Percentiles rank a stretch among this genome's conserved stretches.
Evolutionary conservation across 92 coral and sea anemone species (phyloP).

Genomic region (Epizoanthus rinbou): DNA sequence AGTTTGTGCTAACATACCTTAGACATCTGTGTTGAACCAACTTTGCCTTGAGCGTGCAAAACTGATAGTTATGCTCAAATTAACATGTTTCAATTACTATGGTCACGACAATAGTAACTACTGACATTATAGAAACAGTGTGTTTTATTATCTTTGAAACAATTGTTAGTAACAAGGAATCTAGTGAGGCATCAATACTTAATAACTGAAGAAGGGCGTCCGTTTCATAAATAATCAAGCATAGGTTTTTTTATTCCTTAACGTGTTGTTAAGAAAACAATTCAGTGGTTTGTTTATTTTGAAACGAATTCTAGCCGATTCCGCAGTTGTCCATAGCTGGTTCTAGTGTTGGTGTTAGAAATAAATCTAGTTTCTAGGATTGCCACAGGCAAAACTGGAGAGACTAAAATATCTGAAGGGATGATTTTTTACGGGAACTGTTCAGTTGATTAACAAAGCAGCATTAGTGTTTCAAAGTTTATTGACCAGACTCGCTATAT

Average conservation of each 20-base stretch:
- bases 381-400: neutral
- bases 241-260: constrained; percentile 15
- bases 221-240: neutral
- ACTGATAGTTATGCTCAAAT: neutral
- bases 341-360: neutral
- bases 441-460: constrained; percentile 11
- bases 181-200: constrained; percentile 22
- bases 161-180: constrained; percentile 24
- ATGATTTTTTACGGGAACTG: neutral
- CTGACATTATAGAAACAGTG: neutral
- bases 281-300: constrained; percentile 17
- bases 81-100: neutral
- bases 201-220: neutral
- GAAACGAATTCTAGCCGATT: neutral
- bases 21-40: neutral
- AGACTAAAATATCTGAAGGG: neutral
- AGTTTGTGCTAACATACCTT: neutral
- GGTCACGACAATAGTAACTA: constrained; percentile 19
- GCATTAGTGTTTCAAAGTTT: neutral
- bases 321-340: neutral
- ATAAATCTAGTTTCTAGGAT: neutral
- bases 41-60: neutral
- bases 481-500: neutral
- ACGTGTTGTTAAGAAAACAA: neutral
- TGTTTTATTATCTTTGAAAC: constrained; percentile 27